Percentiles rank a stretch among this genome's conserved stretches.
Evolutionary conservation across 2,113 vertebrate genomes (phyloP).

Genomic region (Aptenodytes patagonicus): DNA sequence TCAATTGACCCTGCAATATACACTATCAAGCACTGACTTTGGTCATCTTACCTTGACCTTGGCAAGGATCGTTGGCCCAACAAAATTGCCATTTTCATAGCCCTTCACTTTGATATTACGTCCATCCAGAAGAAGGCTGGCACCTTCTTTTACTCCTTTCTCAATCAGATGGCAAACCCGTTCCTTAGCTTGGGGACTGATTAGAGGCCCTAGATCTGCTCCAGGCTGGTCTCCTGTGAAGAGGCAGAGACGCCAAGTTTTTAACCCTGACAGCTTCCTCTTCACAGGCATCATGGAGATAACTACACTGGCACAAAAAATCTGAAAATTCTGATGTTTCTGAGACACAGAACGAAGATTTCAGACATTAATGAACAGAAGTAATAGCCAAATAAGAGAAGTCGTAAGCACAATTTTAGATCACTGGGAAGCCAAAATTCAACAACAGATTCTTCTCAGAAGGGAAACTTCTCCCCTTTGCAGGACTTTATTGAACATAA

Average conservation of each 20-base stretch:
- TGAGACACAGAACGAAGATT: not conserved
- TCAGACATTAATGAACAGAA: not conserved
- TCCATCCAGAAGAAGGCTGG: conserved; percentile 88
- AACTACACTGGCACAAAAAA: not conserved
- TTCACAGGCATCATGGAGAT: not conserved
- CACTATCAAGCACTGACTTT: not conserved
- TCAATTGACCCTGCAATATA: not conserved
- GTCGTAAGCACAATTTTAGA: not conserved
- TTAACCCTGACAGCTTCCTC: not conserved
- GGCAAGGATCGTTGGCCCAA: conserved; percentile 90
- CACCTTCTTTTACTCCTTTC: conserved; percentile 90
- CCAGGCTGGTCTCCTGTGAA: conserved; percentile 92
- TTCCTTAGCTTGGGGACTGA: conserved; percentile 87
- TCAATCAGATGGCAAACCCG: conserved; percentile 90
- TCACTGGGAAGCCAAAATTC: not conserved
- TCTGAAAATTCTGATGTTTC: not conserved
- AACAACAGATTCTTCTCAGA: not conserved
- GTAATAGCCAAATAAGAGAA: not conserved
- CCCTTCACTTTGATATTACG: conserved; percentile 89
- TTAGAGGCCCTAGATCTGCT: conserved; percentile 92
- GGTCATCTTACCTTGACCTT: conserved; percentile 83
- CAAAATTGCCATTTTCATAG: conserved; percentile 94
- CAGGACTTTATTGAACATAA: not conserved
- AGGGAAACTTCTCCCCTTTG: not conserved
- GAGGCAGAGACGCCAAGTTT: conserved; percentile 8